Conservation (phyloP, 2,888 invertebrate species). For the Lasioglossum lativentre region DNA sequence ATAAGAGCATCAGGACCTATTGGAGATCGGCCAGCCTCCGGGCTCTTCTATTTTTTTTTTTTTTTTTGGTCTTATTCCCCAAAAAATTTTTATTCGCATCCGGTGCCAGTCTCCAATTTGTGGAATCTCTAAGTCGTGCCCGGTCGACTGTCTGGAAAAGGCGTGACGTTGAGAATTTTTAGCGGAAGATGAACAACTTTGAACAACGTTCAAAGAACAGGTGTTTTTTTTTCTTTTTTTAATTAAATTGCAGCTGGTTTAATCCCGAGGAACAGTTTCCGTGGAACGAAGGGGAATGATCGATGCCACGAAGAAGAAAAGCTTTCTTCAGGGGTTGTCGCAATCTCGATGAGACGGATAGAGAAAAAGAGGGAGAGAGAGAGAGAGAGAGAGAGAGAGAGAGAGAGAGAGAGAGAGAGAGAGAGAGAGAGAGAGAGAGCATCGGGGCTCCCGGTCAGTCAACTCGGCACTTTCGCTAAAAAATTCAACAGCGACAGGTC, state of each 20-base stretch:
- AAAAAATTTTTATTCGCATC: not conserved
- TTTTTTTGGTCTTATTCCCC: too few relatives aligned
- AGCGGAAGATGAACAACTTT: not conserved
- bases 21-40: conserved; percentile 25
- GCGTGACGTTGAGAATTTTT: not conserved
- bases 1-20: conserved; percentile 45
- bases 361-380: not conserved
- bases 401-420: not conserved
- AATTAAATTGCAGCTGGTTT: not conserved
- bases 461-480: conserved; percentile 69
- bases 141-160: too few relatives aligned
- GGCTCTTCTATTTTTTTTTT: not conserved
- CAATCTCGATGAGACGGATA: conserved; percentile 27
- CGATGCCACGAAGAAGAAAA: not conserved
- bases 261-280: not conserved
- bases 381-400: not conserved
- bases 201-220: not conserved
- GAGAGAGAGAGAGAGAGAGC: not conserved
- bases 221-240: not conserved
- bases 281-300: not conserved
- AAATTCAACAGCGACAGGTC: conserved; percentile 72
- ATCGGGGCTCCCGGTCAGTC: conserved; percentile 64
- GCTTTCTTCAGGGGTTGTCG: conserved; percentile 3
- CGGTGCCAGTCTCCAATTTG: not conserved
- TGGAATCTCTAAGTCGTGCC: not conserved